Percentiles rank a stretch among this genome's conserved stretches.
phyloP scores from a whole-genome alignment of 2,888 invertebrate genomes.

The Acanthosepion esculentum region DNA sequence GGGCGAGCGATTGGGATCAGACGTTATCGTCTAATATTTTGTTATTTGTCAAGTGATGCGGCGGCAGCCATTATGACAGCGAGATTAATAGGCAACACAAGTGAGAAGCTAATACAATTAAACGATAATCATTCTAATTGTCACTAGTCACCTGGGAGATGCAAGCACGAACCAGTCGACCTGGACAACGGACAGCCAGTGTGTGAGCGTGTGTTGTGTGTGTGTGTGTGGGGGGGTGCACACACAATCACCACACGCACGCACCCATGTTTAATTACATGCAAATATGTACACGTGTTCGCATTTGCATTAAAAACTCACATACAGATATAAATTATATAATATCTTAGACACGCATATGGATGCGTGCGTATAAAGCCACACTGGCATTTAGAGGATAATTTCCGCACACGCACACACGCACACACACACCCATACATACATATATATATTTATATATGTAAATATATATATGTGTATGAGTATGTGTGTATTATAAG shows the following conservation, averaged over 20 bases:
- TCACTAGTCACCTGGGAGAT: conserved; percentile 12
- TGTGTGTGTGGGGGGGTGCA: no score
- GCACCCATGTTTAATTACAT: neutral
- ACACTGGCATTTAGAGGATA: no score
- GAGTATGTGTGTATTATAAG: no score
- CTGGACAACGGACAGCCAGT: neutral
- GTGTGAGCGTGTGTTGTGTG: no score
- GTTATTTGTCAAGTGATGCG: neutral
- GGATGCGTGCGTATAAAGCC: neutral
- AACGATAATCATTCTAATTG: conserved; percentile 9
- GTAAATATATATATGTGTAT: no score
- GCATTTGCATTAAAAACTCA: no score
- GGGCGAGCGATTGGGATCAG: neutral
- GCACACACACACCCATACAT: no score
- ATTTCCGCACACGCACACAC: no score
- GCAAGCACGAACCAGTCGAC: neutral
- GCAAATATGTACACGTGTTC: no score
- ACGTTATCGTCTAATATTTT: conserved; percentile 9
- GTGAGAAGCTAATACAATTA: conserved; percentile 33
- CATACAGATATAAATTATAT: neutral
- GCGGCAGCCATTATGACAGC: neutral
- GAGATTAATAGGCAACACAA: conserved; percentile 21
- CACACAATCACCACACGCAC: neutral
- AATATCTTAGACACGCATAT: neutral
- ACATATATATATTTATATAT: no score